These are phyloP conservation scores for Haliclystus octoradiatus DNA, from an alignment of 30 jellyfish, hydroid and myxozoan genomes.

Conservation along the genomic window DNA sequence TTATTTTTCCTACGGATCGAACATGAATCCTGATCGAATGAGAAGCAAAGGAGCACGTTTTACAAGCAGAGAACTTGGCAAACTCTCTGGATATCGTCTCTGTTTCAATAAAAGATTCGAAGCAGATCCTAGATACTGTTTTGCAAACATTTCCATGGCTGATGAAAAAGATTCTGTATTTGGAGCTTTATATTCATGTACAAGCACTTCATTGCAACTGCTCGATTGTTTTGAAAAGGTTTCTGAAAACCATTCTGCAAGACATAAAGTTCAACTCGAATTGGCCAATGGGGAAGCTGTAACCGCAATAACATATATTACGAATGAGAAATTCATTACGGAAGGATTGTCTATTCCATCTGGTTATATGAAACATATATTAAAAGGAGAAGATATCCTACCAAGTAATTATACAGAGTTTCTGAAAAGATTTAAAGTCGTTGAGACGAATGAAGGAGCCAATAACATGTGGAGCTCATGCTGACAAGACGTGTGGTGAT, in stretches of 20 bases:
- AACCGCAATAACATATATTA: slow-evolving; percentile 47
- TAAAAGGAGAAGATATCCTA: slow-evolving; percentile 49
- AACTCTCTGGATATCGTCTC: slow-evolving; percentile 30
- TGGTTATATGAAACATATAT: slow-evolving; percentile 42
- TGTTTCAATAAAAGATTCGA: slow-evolving; percentile 11
- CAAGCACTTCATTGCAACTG: slow-evolving; percentile 5
- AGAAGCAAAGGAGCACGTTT: slow-evolving; percentile 25
- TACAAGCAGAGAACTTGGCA: slow-evolving; percentile 32
- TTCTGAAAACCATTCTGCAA: slow-evolving; percentile 13
- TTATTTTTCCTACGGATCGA: slow-evolving; percentile 81
- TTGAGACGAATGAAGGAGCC: too few relatives aligned
- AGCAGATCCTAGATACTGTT: neutral
- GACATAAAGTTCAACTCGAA: slow-evolving; percentile 15
- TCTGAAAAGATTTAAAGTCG: slow-evolving; percentile 28
- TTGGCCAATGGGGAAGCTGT: slow-evolving; percentile 8
- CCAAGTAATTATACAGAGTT: slow-evolving; percentile 40
- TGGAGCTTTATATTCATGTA: slow-evolving; percentile 63
- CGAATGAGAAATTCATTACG: slow-evolving; percentile 13
- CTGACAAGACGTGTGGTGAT: too few relatives aligned
- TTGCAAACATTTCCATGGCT: slow-evolving; percentile 45
- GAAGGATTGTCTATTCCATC: slow-evolving; percentile 19
- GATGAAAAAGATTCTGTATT: slow-evolving; percentile 14
- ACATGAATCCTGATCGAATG: slow-evolving; percentile 73
- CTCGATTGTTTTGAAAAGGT: slow-evolving; percentile 80
- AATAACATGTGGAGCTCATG: too few relatives aligned